A percentile compares a stretch with the other conserved stretches of the same genome.
Conservation (phyloP, 2,797 vertebrate genomes). For the Anabacerthia variegaticeps region DNA sequence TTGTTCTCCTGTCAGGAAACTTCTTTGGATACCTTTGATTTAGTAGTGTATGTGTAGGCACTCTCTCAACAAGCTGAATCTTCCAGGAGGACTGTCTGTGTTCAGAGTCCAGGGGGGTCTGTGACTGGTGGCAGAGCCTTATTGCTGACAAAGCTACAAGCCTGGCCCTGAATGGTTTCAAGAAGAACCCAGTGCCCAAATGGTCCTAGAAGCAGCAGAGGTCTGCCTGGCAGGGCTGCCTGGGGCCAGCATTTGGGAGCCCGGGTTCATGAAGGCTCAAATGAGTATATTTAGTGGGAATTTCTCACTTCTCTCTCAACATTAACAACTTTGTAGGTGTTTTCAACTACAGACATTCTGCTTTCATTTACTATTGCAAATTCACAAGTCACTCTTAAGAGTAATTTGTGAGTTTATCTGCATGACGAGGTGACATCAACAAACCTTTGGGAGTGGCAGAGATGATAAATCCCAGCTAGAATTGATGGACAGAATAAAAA, state of each 20-base stretch:
- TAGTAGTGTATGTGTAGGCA: rapidly evolving
- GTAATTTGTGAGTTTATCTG: neutral
- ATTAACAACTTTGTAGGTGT: neutral
- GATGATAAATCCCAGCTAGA: neutral
- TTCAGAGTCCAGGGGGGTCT: rapidly evolving
- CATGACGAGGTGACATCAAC: neutral
- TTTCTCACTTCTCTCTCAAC: neutral
- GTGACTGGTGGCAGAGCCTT: neutral
- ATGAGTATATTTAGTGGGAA: neutral
- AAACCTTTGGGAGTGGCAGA: neutral
- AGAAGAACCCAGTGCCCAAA: neutral
- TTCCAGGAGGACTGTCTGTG: neutral
- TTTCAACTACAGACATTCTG: neutral
- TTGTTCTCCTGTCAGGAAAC: neutral
- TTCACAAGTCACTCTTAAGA: neutral
- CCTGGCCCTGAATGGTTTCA: neutral
- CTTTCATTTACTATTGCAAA: neutral
- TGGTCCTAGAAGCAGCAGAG: rapidly evolving
- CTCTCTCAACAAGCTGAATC: neutral
- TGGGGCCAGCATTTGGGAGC: rapidly evolving
- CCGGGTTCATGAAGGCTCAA: neutral
- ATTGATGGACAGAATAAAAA: neutral
- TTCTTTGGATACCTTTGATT: neutral
- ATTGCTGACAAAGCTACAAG: neutral
- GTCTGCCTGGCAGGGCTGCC: neutral